These are phyloP conservation scores for Spongilla lacustris DNA, from an alignment of 37 sponge, comb jelly and placozoan species.

Conservation along the genomic window DNA sequence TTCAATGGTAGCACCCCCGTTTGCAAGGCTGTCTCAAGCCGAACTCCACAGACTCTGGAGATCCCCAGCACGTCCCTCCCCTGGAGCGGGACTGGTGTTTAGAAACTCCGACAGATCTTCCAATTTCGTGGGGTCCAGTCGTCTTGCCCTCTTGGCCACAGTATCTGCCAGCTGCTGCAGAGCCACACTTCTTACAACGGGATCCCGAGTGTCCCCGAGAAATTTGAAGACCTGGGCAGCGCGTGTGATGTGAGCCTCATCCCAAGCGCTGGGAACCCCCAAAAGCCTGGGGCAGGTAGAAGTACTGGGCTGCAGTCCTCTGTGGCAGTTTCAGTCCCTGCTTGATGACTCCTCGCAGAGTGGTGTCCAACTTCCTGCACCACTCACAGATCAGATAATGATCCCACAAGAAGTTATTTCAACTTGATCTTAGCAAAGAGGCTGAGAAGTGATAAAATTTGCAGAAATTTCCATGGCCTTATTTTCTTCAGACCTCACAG, in stretches of 20 bases:
- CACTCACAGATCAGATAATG: too few species aligned
- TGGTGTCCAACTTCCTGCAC: constrained; percentile 9
- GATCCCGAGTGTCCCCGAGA: neutral
- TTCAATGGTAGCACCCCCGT: neutral
- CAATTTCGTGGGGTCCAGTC: neutral
- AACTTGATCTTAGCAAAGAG: too few species aligned
- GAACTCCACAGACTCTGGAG: neutral
- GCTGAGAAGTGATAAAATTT: too few species aligned
- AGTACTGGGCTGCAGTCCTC: constrained; percentile 8
- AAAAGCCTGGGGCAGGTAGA: neutral
- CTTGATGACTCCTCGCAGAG: constrained; percentile 15
- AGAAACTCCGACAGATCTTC: neutral
- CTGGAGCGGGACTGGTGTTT: neutral
- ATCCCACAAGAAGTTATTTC: too few species aligned
- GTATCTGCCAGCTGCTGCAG: neutral
- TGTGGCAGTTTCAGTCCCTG: constrained; percentile 7
- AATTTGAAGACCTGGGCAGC: neutral
- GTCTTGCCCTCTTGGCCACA: neutral
- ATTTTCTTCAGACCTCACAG: too few species aligned
- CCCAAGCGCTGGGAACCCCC: constrained; percentile 26
- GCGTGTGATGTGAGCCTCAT: neutral
- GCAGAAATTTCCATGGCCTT: too few species aligned
- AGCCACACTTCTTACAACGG: neutral
- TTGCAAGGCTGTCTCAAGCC: neutral
- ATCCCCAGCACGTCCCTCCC: neutral